These are phyloP conservation scores for Amblyopsis hoosieri DNA, from an alignment of 2,797 vertebrate genomes.

Conservation along the genomic window DNA sequence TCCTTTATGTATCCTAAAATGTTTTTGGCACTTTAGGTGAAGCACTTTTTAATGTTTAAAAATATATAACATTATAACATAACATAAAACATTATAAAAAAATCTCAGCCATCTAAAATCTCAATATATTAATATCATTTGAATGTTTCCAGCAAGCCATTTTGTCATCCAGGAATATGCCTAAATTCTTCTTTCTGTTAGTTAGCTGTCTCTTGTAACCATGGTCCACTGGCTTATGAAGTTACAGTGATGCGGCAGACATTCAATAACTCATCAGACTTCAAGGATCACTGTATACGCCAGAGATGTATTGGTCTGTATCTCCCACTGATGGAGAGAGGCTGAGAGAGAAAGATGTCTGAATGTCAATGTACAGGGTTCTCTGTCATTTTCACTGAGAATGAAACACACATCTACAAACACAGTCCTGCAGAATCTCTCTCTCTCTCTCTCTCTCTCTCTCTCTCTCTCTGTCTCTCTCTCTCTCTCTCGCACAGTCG, in stretches of 20 bases:
- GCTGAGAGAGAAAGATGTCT: slow-evolving; percentile 34
- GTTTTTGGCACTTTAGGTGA: no score
- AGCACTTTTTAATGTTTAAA: no score
- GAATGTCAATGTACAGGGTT: slow-evolving; percentile 45
- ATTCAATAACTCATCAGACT: slow-evolving; percentile 45
- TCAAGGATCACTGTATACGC: slow-evolving; percentile 17
- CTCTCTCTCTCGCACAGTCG: not conserved
- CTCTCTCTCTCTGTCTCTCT: no score
- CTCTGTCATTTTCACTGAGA: not conserved
- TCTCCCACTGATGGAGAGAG: slow-evolving; percentile 29
- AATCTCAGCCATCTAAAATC: no score
- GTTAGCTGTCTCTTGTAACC: not conserved
- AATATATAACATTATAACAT: no score
- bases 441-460: no score
- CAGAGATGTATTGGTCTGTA: slow-evolving; percentile 49
- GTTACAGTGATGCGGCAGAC: slow-evolving; percentile 11
- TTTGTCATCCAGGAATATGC: not conserved
- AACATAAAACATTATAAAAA: no score
- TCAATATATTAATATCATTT: not conserved
- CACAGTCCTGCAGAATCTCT: not conserved
- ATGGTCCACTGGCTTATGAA: slow-evolving; percentile 23
- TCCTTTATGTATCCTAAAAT: no score
- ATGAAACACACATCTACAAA: slow-evolving; percentile 3
- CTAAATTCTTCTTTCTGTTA: slow-evolving; percentile 2
- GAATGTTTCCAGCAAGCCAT: not conserved